Percentiles rank a stretch among this genome's conserved stretches.
These are phyloP conservation scores for Coboldia fuscipes DNA, from an alignment of 1,140 invertebrate genomes.

Conservation along the genomic window DNA sequence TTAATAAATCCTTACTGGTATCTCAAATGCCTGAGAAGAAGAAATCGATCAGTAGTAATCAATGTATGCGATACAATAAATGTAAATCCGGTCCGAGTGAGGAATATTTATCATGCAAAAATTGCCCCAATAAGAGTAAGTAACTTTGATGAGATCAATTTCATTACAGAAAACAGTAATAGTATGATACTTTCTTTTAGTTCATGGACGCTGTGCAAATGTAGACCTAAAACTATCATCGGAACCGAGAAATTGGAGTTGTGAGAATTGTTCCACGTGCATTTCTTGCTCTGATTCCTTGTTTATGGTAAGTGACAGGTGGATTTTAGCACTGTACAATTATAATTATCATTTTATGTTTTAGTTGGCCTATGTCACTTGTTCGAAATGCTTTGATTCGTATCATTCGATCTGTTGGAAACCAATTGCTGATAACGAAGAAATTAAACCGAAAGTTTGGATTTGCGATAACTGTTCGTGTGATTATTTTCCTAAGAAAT, in stretches of 20 bases:
- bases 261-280: conserved; percentile 5
- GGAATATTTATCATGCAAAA: conserved; percentile 4
- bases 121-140: conserved; percentile 4
- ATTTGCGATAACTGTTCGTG: not conserved
- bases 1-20: no score
- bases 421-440: not conserved
- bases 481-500: not conserved
- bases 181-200: not conserved
- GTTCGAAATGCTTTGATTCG: conserved; percentile 7
- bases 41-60: no score
- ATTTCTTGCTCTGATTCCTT: conserved; percentile 6
- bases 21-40: no score
- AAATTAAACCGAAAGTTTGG: conserved; percentile 1
- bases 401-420: conserved; percentile 11
- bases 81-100: no score
- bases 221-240: conserved; percentile 4
- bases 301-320: conserved; percentile 10
- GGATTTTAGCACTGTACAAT: not conserved
- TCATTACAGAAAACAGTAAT: not conserved
- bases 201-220: conserved; percentile 5
- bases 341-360: conserved; percentile 8
- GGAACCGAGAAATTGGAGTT: conserved; percentile 3
- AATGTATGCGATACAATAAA: no score
- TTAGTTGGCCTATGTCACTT: conserved; percentile 7
- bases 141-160: not conserved